Conservation (phyloP, 2,888 invertebrate genomes). For the Agrochola lota region DNA sequence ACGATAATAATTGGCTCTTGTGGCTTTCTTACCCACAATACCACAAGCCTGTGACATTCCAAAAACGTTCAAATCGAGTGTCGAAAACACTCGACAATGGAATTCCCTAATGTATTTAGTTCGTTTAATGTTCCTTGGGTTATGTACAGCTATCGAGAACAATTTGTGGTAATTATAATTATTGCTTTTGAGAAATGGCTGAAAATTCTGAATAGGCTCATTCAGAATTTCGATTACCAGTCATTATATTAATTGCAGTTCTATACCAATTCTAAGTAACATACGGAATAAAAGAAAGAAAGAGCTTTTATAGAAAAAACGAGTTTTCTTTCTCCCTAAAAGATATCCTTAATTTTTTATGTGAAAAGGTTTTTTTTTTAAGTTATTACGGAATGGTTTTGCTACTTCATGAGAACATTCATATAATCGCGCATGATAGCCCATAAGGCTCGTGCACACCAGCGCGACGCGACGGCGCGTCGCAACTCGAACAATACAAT, state of each 20-base stretch:
- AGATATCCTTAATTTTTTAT: background rate
- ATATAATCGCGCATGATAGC: background rate
- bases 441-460: too few species aligned
- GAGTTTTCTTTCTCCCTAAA: background rate
- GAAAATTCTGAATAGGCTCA: background rate
- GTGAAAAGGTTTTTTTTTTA: background rate
- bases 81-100: background rate
- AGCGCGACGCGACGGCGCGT: too few species aligned
- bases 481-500: too few species aligned
- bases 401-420: background rate
- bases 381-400: background rate
- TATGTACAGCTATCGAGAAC: too few species aligned
- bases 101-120: background rate
- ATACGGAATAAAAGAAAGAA: background rate
- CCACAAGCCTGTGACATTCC: background rate
- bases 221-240: conserved; percentile 8
- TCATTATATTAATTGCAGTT: conserved; percentile 33
- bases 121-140: background rate
- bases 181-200: background rate
- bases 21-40: background rate
- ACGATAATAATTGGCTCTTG: too few species aligned
- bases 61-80: background rate
- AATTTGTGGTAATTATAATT: conserved; percentile 15
- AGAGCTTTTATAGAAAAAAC: background rate
- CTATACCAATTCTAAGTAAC: background rate